Conservation (phyloP, 1,140 invertebrate species). For the Danaus melanippus region DNA sequence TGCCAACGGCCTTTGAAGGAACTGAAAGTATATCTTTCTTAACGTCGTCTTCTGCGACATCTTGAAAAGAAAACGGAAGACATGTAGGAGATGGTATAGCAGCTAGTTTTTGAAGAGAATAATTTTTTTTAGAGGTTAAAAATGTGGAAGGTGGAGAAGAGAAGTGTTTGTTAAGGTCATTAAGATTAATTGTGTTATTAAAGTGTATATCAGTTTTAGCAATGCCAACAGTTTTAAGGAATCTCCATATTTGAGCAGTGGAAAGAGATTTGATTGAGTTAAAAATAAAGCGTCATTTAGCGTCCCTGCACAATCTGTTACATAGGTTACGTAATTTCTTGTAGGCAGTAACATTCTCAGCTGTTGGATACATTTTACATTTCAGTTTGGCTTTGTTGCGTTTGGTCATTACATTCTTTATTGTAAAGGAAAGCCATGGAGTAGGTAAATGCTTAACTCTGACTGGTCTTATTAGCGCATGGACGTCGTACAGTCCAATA, state of each 20-base stretch:
- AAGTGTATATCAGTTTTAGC: background rate
- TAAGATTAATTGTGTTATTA: conserved; percentile 5
- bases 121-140: conserved; percentile 2
- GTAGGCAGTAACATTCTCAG: conserved; percentile 4
- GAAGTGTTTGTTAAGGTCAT: conserved; percentile 2
- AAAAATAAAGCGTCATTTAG: conserved; percentile 5
- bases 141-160: conserved; percentile 3
- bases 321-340: conserved; percentile 8
- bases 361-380: conserved; percentile 6
- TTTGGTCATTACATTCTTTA: no score
- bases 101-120: conserved; percentile 5
- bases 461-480: no score
- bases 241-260: conserved; percentile 1
- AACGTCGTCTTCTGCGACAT: background rate
- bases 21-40: conserved; percentile 7
- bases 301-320: conserved; percentile 6
- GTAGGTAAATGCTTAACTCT: no score
- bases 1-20: conserved; percentile 10
- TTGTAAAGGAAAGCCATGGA: no score
- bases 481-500: no score
- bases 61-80: conserved; percentile 2
- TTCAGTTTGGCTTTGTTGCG: conserved; percentile 3
- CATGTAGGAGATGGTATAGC: conserved; percentile 3
- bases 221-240: background rate
- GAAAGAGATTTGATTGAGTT: conserved; percentile 4